Percentiles rank a stretch among this genome's conserved stretches.
These are phyloP conservation scores for Leptopilina boulardi DNA, from an alignment of 1,140 invertebrate species.

Conservation along the genomic window DNA sequence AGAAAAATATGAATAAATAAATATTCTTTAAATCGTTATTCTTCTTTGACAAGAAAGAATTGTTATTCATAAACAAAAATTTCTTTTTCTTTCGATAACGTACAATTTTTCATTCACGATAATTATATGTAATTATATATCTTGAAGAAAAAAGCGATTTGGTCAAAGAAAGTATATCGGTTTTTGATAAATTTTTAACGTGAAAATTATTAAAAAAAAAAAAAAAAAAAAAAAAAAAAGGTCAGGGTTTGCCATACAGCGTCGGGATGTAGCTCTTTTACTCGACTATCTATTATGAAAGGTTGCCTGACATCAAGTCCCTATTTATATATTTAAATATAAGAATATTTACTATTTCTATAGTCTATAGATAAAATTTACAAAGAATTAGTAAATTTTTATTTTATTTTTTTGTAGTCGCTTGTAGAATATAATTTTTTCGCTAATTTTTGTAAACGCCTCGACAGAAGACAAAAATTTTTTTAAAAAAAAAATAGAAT, in stretches of 20 bases:
- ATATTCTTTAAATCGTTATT: conserved; percentile 25
- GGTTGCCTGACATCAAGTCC: not conserved
- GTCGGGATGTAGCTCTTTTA: conserved; percentile 4
- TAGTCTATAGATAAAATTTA: not conserved
- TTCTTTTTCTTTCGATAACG: not conserved
- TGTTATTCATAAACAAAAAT: not conserved
- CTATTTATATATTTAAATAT: not conserved
- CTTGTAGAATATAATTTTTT: conserved; percentile 8
- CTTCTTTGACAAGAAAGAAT: conserved; percentile 14
- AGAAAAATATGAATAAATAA: too few species aligned
- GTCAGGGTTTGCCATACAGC: conserved; percentile 8
- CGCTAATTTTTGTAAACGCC: not conserved
- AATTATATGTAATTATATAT: not conserved
- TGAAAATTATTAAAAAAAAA: not conserved
- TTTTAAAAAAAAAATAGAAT: too few species aligned
- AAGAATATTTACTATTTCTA: conserved; percentile 8
- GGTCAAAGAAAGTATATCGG: not conserved
- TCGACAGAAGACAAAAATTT: not conserved
- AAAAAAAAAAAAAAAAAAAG: not conserved
- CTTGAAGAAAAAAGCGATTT: conserved; percentile 13
- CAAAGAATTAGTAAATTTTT: not conserved
- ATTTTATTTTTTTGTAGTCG: not conserved
- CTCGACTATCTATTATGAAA: not conserved
- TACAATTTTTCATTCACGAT: not conserved
- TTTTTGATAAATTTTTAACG: not conserved